Evolutionary conservation across 2,113 vertebrate genomes (phyloP).

Genomic region (Melierax canorus): DNA sequence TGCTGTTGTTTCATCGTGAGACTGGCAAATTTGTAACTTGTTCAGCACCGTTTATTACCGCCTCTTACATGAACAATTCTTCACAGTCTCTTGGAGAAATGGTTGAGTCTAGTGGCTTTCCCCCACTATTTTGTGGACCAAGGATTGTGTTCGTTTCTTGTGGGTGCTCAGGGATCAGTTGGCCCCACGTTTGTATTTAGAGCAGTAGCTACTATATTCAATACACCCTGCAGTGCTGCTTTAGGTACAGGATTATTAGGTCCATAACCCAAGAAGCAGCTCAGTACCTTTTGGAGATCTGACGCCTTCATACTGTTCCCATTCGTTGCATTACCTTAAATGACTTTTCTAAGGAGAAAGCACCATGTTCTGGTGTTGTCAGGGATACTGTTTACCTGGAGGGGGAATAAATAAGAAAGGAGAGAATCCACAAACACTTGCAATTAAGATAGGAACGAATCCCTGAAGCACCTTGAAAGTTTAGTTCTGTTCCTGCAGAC

Average conservation of each 20-base stretch:
- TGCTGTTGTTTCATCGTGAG: background rate
- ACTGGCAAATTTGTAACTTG: background rate
- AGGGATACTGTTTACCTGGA: background rate
- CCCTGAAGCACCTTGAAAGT: background rate
- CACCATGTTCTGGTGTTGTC: background rate
- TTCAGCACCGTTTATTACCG: fast-evolving
- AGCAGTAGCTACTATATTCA: fast-evolving
- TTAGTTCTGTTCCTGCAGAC: background rate
- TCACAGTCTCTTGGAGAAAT: background rate
- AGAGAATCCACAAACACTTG: fast-evolving
- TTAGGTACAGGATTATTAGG: fast-evolving
- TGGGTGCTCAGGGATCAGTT: background rate
- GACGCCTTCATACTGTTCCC: fast-evolving
- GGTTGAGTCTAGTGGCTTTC: background rate
- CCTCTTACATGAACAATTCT: background rate
- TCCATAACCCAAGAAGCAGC: background rate
- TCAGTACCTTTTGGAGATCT: background rate
- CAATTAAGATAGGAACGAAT: fast-evolving
- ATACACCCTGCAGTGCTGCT: fast-evolving
- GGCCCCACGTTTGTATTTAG: fast-evolving
- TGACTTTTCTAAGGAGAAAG: background rate
- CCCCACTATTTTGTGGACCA: fast-evolving
- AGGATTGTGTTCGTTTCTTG: fast-evolving
- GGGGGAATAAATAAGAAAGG: background rate
- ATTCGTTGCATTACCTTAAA: fast-evolving